Evolutionary conservation across 2,888 invertebrate genomes (phyloP).

Genomic region (Yponomeuta evonymella): DNA sequence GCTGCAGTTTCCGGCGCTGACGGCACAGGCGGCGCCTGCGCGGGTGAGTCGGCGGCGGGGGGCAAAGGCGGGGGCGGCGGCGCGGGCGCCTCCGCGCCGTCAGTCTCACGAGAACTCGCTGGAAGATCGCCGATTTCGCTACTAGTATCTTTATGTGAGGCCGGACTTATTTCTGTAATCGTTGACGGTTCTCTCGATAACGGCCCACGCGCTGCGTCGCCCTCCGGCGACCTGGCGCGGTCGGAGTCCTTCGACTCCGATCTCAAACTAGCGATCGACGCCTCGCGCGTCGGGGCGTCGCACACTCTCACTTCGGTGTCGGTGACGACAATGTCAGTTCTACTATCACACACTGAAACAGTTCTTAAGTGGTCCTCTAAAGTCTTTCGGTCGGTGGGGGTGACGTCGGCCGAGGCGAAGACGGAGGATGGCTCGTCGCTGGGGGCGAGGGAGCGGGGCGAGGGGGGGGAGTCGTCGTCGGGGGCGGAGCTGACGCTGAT

Average conservation of each 20-base stretch:
- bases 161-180: conserved; percentile 43
- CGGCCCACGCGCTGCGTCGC: conserved; percentile 29
- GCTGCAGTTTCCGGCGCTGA: not conserved
- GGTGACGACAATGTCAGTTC: conserved; percentile 30
- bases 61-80: conserved; percentile 16
- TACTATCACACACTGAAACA: conserved; percentile 26
- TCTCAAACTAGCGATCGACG: conserved; percentile 13
- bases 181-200: conserved; percentile 38
- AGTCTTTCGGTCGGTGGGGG: conserved; percentile 47
- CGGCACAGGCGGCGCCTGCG: not conserved
- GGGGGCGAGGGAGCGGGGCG: conserved; percentile 51
- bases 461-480: conserved; percentile 70
- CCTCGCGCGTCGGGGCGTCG: conserved; percentile 19
- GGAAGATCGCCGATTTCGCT: conserved; percentile 41
- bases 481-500: conserved; percentile 85
- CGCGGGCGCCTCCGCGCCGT: conserved; percentile 18
- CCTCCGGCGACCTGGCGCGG: conserved; percentile 36
- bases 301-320: conserved; percentile 31
- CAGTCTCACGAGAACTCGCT: conserved; percentile 29
- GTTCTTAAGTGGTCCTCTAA: conserved; percentile 1
- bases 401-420: conserved; percentile 62
- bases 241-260: conserved; percentile 37
- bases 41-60: conserved; percentile 12
- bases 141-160: conserved; percentile 40
- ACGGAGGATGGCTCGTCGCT: conserved; percentile 64